Evolutionary conservation across 2,888 invertebrate genomes (phyloP).

Genomic region (Trissoscelio sp.): DNA sequence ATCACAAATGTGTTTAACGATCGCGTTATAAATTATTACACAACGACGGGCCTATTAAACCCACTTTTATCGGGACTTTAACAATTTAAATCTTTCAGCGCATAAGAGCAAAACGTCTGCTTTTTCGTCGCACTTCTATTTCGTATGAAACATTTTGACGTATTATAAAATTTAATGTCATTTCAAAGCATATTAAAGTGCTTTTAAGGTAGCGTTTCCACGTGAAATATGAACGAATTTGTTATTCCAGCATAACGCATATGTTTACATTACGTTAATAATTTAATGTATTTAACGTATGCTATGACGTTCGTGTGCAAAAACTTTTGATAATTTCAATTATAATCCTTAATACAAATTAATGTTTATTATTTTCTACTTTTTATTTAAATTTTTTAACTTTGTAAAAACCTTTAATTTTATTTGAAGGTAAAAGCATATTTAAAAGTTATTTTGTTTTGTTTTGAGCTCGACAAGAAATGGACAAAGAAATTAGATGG

Average conservation of each 20-base stretch:
- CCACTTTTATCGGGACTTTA: background rate
- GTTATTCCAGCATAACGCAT: background rate
- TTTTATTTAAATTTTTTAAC: too few relatives aligned
- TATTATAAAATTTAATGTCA: background rate
- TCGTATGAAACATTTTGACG: background rate
- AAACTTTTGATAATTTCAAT: too few relatives aligned
- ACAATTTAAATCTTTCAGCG: background rate
- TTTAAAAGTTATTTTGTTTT: too few relatives aligned
- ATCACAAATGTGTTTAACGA: background rate
- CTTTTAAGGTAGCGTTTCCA: background rate
- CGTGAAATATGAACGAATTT: background rate
- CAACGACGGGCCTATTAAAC: background rate
- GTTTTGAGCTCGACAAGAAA: too few relatives aligned
- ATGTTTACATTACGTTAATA: background rate
- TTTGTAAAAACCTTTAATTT: too few relatives aligned
- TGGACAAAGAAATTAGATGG: too few relatives aligned
- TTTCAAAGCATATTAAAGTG: background rate
- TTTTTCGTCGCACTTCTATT: background rate
- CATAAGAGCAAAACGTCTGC: background rate
- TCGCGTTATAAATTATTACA: background rate
- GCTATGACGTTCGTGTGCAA: too few relatives aligned
- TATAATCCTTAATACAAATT: too few relatives aligned
- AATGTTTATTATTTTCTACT: too few relatives aligned
- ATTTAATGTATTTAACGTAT: too few relatives aligned
- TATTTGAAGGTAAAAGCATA: too few relatives aligned